phyloP scores from a whole-genome alignment of 2,888 invertebrate species.

The Imbricaverruca yamaguchii region DNA sequence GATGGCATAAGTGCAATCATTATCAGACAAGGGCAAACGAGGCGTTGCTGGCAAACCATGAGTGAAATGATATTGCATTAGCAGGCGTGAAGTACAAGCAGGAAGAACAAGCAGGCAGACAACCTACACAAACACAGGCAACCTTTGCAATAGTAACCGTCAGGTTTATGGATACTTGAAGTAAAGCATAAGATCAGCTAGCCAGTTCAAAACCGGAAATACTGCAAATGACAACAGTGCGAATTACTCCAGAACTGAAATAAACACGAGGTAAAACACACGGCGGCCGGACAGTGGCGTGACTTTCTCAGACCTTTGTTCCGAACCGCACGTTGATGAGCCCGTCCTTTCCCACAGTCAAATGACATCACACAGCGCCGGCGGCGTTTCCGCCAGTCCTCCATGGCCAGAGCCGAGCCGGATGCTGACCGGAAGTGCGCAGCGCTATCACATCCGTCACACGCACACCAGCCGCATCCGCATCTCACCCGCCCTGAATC shows the following conservation, averaged over 20 bases:
- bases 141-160: too few species aligned
- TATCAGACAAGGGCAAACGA: too few species aligned
- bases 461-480: too few species aligned
- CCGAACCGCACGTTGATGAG: neutral
- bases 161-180: too few species aligned
- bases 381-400: neutral
- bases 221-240: neutral
- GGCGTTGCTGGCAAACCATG: too few species aligned
- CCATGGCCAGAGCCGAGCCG: neutral
- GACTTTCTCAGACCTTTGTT: neutral
- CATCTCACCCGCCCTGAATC: too few species aligned
- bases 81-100: too few species aligned
- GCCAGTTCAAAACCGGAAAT: neutral
- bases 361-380: neutral
- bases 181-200: neutral
- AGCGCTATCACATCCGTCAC: too few species aligned
- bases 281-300: neutral
- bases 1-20: too few species aligned
- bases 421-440: neutral
- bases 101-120: too few species aligned
- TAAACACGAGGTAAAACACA: neutral
- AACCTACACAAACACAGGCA: too few species aligned
- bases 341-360: neutral
- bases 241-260: neutral
- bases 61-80: too few species aligned